phyloP scores from a whole-genome alignment of 1,140 invertebrate genomes.

The Brachionus sp. region DNA sequence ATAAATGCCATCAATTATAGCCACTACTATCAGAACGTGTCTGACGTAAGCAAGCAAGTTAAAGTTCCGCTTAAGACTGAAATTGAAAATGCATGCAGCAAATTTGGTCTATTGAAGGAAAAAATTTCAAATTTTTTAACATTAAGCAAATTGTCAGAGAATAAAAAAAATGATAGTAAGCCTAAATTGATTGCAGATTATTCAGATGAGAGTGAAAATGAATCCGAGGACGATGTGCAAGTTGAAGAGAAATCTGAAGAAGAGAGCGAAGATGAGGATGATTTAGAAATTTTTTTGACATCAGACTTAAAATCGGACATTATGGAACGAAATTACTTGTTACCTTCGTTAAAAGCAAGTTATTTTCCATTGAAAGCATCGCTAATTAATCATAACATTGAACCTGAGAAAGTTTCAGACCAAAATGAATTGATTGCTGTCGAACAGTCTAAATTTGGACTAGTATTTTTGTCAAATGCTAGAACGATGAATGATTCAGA shows the following conservation, averaged over 20 bases:
- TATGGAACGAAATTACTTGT: slow-evolving; percentile 1
- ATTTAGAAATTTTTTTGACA: slow-evolving; percentile 29
- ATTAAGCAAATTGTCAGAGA: neutral
- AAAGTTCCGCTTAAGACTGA: neutral
- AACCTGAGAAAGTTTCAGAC: neutral
- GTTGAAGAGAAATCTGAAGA: slow-evolving; percentile 30
- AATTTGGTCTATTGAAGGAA: slow-evolving; percentile 11
- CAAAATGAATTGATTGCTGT: slow-evolving; percentile 18
- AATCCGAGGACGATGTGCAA: neutral
- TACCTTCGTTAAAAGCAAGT: slow-evolving; percentile 12
- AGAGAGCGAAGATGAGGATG: slow-evolving; percentile 25
- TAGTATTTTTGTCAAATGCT: slow-evolving; percentile 3
- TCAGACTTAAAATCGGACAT: neutral
- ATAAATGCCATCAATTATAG: slow-evolving; percentile 2
- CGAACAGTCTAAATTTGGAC: slow-evolving; percentile 24
- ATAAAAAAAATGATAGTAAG: neutral
- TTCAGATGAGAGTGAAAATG: neutral
- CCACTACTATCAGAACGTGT: neutral
- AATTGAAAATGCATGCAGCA: slow-evolving; percentile 35
- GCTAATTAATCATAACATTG: neutral
- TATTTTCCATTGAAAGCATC: slow-evolving; percentile 30
- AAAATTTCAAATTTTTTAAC: slow-evolving; percentile 35
- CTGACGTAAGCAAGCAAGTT: neutral
- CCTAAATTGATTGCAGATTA: neutral
- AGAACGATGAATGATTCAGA: neutral